Base-by-base conservation (phyloP, 2,113 vertebrate genomes). In the Heterotilapia buettikoferi region DNA sequence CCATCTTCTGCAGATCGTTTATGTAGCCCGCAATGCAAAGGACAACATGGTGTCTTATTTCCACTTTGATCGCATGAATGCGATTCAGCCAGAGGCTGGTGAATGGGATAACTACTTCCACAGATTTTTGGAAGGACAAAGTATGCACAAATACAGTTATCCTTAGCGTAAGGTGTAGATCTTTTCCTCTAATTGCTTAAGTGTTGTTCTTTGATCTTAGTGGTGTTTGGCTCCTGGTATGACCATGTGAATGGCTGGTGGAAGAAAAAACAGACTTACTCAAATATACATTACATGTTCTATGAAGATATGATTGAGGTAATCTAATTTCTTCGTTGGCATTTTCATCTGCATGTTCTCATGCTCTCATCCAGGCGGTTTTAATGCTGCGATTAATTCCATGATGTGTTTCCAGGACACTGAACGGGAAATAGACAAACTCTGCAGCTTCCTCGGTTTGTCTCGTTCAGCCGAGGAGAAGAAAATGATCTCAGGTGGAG, bases 31-130 rank as follows among this genome's bases (percentile, higher is more conserved):
- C 86, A 98, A 98, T 85, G 96, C 97, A 57, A 98, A 98, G 86
- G 98, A 98, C 95, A 97, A 91, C 24, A 73, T 96, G 43, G 97
- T 98, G 14, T 98, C 98, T 24, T 98, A 93, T 92, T 98, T 96
- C 87, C 97, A 98, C 90, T 98, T 98, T 93, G 96, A 97, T 80
- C 95, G 95, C 82, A 98, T 98, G 98, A 96, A 94, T 88, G 87
- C 11, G 83, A 31, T 3, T 10, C 0, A 97, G 11, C 97, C 97
- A 53, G 96, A 97, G 0, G 94, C 97, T 84, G 97, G 96, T 85
- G 96, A 96, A 9, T 97, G 96, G 96, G 96, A 93, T 18, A 95
- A 92, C 36, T 98, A 90, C 61, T 7, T 97, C 3, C 93, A 97
- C 26, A 95, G 88, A 82, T 98, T 97, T 92, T 92, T 97, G 93